Base-by-base conservation (phyloP, 1,140 invertebrate species). In the Dinoponera quadriceps region DNA sequence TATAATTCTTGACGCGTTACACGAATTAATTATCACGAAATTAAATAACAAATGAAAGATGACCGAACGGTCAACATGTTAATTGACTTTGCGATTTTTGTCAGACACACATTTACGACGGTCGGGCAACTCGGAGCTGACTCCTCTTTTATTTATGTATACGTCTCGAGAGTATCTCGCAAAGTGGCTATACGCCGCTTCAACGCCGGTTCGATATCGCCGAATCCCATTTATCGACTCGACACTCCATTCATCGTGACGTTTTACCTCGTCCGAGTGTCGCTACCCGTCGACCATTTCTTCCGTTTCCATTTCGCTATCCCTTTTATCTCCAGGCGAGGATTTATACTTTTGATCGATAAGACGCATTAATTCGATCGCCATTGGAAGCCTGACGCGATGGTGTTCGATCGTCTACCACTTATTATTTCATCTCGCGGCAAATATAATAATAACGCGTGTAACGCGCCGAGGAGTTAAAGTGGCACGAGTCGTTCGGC, bases 191-290 rank as follows among this genome's bases (percentile, higher is more conserved):
- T 80, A 71, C 65, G 27, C 14, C 49, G 38, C 55, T 57, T 44
- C 7, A 44, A 44, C 11, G 48, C 59, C 75, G 22, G 57, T 44
- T 48, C 57, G 65, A 80, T 77, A 71, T 71, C n/a, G 65, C 65
- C 44, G 25, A 80, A 80, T 69, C 75, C 75, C 65, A 80, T 80
- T 80, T 80, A 65, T 65, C 65, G 54, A 16, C 57, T 69, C 75
- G 75, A 71, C 65, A 69, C 66, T 69, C 65, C 54, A 80, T 71
- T 80, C 65, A 80, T 80, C 51, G 65, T 71, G 51, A 25, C 54
- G 54, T 57, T 80, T 80, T 59, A 80, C 54, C 65, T 48, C 51
- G 18, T n/a, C 3, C 38, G 33, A 69, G 69, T 13, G 49, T 80
- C 65, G 38, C 3, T 11, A 69, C 38, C 68, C 72, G 38, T 75